Percentiles rank a stretch among this genome's conserved stretches.
Evolutionary conservation across 92 coral and sea anemone genomes (phyloP).

Genomic region (Isaurus tuberculatus): DNA sequence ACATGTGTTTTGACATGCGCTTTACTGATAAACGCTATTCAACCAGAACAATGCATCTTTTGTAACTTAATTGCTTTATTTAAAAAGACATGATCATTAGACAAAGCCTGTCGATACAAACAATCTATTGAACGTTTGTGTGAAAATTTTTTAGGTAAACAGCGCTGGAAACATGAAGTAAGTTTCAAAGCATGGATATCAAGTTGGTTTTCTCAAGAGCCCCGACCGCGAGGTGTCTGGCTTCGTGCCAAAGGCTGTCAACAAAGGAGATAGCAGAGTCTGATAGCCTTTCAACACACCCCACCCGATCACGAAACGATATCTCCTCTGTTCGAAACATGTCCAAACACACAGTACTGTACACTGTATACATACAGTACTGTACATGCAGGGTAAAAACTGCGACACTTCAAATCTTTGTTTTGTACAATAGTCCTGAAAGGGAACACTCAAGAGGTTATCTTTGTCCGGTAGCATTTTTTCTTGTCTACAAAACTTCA

Average conservation of each 20-base stretch:
- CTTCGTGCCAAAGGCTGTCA: slow-evolving; percentile 86
- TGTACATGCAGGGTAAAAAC: slow-evolving; percentile 23
- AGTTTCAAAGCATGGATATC: slow-evolving; percentile 74
- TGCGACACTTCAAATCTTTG: slow-evolving; percentile 38
- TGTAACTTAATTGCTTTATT: slow-evolving; percentile 92
- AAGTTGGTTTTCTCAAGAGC: slow-evolving; percentile 71
- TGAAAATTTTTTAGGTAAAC: slow-evolving; percentile 71
- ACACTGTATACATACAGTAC: slow-evolving; percentile 46
- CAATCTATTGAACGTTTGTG: slow-evolving; percentile 93
- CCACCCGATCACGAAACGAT: slow-evolving; percentile 85
- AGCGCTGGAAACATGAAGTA: slow-evolving; percentile 59
- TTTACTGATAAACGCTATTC: slow-evolving; percentile 91
- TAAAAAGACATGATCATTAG: slow-evolving; percentile 79
- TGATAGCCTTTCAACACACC: slow-evolving; percentile 76
- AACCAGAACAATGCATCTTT: slow-evolving; percentile 78
- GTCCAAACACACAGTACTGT: slow-evolving; percentile 4
- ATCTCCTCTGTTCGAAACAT: slow-evolving; percentile 17
- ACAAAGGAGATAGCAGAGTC: slow-evolving; percentile 69
- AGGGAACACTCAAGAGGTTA: slow-evolving; percentile 12
- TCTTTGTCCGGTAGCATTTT: slow-evolving; percentile 7
- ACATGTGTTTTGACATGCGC: slow-evolving; percentile 99
- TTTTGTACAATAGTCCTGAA: slow-evolving; percentile 13
- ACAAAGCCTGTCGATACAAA: slow-evolving; percentile 91
- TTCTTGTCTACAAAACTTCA: slow-evolving; percentile 19
- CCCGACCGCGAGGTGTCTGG: slow-evolving; percentile 75